Evolutionary conservation across 1,140 invertebrate genomes (phyloP).

Genomic region (Saccostrea cuccullata): DNA sequence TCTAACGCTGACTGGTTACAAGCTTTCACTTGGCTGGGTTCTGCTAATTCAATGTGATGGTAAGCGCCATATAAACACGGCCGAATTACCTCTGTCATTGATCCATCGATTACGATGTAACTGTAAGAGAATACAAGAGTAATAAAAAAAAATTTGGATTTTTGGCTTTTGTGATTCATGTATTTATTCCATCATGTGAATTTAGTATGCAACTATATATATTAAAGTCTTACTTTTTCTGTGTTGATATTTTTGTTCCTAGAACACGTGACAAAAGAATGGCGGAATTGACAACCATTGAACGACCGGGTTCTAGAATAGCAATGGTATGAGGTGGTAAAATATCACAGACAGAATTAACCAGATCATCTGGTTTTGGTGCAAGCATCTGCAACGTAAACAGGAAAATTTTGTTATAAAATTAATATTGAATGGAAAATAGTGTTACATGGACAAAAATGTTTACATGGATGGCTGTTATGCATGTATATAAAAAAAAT

Average conservation of each 20-base stretch:
- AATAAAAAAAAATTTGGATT: no score
- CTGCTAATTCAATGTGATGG: constrained; percentile 75
- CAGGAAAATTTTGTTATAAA: neutral
- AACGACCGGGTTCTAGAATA: constrained; percentile 78
- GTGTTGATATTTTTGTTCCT: constrained; percentile 66
- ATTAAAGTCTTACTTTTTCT: constrained; percentile 58
- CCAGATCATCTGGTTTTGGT: constrained; percentile 59
- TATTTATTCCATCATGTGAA: no score
- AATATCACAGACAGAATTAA: constrained; percentile 56
- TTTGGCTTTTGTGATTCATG: no score
- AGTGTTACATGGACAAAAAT: neutral
- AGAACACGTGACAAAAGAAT: constrained; percentile 70
- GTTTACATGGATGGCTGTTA: neutral
- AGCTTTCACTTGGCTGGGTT: constrained; percentile 45
- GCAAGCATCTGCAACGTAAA: neutral
- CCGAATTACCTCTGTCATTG: constrained; percentile 78
- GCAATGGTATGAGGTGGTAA: constrained; percentile 68
- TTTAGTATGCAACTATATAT: no score
- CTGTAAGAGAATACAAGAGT: constrained; percentile 46
- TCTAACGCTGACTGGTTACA: neutral
- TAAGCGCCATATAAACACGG: constrained; percentile 78
- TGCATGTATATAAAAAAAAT: neutral
- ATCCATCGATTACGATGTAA: constrained; percentile 72
- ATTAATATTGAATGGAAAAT: neutral
- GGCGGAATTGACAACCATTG: constrained; percentile 77